These are phyloP conservation scores for Ceraclea dissimilis DNA, from an alignment of 2,888 invertebrate genomes.

Conservation along the genomic window DNA sequence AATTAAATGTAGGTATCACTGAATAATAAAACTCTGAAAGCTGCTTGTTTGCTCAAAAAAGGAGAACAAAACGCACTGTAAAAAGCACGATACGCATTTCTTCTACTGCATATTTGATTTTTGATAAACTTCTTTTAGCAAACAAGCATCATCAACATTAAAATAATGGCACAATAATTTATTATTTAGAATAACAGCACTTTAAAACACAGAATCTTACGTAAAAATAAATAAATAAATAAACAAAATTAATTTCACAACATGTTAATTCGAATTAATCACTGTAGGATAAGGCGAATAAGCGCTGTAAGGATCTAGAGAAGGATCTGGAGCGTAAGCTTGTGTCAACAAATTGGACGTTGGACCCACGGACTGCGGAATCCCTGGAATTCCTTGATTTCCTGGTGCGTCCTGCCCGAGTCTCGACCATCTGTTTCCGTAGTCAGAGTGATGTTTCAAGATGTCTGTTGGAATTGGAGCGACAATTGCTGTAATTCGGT, in stretches of 20 bases:
- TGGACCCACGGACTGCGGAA: conserved; percentile 2
- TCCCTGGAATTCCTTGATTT: neutral
- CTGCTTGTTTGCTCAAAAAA: too few relatives aligned
- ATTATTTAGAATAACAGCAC: too few relatives aligned
- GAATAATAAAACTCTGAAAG: too few relatives aligned
- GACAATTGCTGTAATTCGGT: conserved; percentile 19
- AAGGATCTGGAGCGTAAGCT: conserved; percentile 9
- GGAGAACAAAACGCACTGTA: too few relatives aligned
- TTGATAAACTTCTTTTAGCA: too few relatives aligned
- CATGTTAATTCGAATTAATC: neutral
- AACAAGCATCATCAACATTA: too few relatives aligned
- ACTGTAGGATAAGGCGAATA: conserved; percentile 13
- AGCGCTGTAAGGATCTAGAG: conserved; percentile 11
- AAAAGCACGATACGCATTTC: too few relatives aligned
- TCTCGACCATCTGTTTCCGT: conserved; percentile 18
- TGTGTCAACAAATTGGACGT: neutral
- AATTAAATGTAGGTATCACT: too few relatives aligned
- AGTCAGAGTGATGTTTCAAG: conserved; percentile 14
- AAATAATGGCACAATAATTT: neutral
- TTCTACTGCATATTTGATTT: too few relatives aligned
- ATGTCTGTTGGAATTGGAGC: conserved; percentile 15
- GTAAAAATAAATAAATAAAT: neutral
- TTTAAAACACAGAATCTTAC: neutral
- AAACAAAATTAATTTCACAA: neutral
- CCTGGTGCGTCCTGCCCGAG: conserved; percentile 13